These are phyloP conservation scores for Choristoneura rosaceana DNA, from an alignment of 2,888 invertebrate genomes.

Conservation along the genomic window DNA sequence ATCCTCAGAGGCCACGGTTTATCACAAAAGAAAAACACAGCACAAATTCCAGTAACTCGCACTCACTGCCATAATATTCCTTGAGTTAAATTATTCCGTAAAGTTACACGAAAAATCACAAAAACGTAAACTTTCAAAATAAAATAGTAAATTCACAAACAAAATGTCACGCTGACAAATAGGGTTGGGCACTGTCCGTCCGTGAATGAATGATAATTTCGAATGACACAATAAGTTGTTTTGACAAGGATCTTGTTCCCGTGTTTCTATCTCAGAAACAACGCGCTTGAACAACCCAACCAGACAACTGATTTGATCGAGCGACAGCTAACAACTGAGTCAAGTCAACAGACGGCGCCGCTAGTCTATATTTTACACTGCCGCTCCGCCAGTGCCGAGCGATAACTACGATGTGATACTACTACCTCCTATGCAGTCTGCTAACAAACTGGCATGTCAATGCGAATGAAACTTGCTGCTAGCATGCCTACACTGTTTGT, in stretches of 20 bases:
- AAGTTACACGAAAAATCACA: conserved; percentile 16
- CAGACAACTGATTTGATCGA: conserved; percentile 31
- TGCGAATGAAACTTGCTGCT: conserved; percentile 54
- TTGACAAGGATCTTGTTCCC: conserved; percentile 16
- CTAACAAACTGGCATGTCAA: conserved; percentile 35
- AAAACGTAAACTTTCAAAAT: conserved; percentile 22
- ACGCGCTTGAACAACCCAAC: conserved; percentile 12
- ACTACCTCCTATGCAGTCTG: not conserved
- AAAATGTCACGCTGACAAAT: conserved; percentile 20
- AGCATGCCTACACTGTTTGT: conserved; percentile 62
- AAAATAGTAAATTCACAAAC: conserved; percentile 1
- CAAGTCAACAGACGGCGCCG: conserved; percentile 49
- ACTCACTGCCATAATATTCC: conserved; percentile 41
- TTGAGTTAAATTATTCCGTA: conserved; percentile 20
- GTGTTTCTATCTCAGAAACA: conserved; percentile 16
- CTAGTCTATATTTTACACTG: conserved; percentile 35
- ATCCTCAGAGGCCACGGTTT: conserved; percentile 66
- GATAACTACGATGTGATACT: conserved; percentile 20
- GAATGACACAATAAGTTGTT: conserved; percentile 18
- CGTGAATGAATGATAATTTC: conserved; percentile 31
- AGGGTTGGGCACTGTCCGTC: conserved; percentile 37
- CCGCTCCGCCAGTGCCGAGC: conserved; percentile 17
- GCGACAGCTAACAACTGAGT: conserved; percentile 41
- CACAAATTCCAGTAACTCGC: conserved; percentile 44
- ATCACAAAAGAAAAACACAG: conserved; percentile 47